Conservation (phyloP, 2,888 invertebrate species). For the Drosophila nr. perissopoda region DNA sequence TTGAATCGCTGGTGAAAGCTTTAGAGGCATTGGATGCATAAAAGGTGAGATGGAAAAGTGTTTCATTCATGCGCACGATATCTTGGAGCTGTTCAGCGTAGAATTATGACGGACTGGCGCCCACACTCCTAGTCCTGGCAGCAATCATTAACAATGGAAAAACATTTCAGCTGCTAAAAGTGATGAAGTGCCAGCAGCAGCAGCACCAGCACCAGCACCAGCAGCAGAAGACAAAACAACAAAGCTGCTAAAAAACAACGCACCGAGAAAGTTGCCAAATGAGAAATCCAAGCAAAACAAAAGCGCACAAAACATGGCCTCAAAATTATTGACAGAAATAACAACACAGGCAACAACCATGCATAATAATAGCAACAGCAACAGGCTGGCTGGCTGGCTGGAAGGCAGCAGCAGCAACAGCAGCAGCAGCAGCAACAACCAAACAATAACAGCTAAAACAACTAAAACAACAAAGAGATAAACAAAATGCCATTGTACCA, state of each 20-base stretch:
- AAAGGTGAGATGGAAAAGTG: slow-evolving; percentile 1
- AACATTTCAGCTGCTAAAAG: slow-evolving; percentile 17
- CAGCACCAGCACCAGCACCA: neutral
- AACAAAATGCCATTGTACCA: slow-evolving; percentile 49
- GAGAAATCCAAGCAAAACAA: slow-evolving; percentile 43
- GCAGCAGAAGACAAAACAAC: slow-evolving; percentile 15
- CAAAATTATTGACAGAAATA: slow-evolving; percentile 56
- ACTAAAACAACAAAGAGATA: slow-evolving; percentile 41
- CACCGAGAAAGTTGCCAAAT: slow-evolving; percentile 39
- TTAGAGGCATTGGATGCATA: neutral
- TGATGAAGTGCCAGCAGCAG: slow-evolving; percentile 1
- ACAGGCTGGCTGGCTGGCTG: slow-evolving; percentile 35
- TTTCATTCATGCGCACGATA: slow-evolving; percentile 10
- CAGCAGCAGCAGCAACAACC: slow-evolving; percentile 23
- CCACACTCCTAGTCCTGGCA: neutral
- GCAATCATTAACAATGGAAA: slow-evolving; percentile 8
- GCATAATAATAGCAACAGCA: slow-evolving; percentile 35
- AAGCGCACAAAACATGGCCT: slow-evolving; percentile 45
- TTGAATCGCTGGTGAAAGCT: slow-evolving; percentile 4
- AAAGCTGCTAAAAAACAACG: slow-evolving; percentile 11
- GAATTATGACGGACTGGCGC: slow-evolving; percentile 25
- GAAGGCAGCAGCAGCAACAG: slow-evolving; percentile 22
- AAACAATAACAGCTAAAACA: slow-evolving; percentile 4
- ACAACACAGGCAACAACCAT: slow-evolving; percentile 29
- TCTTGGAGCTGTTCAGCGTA: slow-evolving; percentile 1